Evolutionary conservation across 1,140 invertebrate genomes (phyloP).

Genomic region (Lepidurus packardi): DNA sequence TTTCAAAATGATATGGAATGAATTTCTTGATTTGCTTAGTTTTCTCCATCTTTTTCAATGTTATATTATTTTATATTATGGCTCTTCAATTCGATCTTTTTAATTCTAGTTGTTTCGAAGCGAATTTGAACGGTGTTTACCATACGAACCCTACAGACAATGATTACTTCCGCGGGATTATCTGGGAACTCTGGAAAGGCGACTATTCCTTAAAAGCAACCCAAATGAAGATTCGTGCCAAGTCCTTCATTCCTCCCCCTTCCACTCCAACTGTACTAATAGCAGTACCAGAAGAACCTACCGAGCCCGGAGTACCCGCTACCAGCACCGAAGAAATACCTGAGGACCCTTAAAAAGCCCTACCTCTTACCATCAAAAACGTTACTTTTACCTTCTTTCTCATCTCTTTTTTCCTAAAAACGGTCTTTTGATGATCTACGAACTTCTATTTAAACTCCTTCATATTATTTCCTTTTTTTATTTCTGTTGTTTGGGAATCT

Average conservation of each 20-base stretch:
- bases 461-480: neutral
- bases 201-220: conserved; percentile 48
- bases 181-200: conserved; percentile 57
- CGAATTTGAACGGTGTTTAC: conserved; percentile 56
- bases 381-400: neutral
- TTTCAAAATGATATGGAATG: too few relatives aligned
- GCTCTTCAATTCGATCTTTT: neutral
- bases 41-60: conserved; percentile 34
- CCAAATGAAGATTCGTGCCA: conserved; percentile 49
- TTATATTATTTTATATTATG: too few relatives aligned
- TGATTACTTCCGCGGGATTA: conserved; percentile 51
- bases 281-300: neutral
- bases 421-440: neutral
- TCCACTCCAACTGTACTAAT: neutral
- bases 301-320: neutral
- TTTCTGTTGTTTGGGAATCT: neutral
- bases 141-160: conserved; percentile 48
- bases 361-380: neutral
- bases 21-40: neutral
- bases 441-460: neutral
- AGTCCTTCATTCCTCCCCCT: conserved; percentile 32
- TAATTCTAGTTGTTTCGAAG: conserved; percentile 51
- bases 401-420: neutral
- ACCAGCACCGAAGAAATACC: conserved; percentile 28
- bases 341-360: conserved; percentile 30